Percentiles rank a stretch among this genome's conserved stretches.
phyloP scores from a whole-genome alignment of 1,140 invertebrate species.

The Apis laboriosa region DNA sequence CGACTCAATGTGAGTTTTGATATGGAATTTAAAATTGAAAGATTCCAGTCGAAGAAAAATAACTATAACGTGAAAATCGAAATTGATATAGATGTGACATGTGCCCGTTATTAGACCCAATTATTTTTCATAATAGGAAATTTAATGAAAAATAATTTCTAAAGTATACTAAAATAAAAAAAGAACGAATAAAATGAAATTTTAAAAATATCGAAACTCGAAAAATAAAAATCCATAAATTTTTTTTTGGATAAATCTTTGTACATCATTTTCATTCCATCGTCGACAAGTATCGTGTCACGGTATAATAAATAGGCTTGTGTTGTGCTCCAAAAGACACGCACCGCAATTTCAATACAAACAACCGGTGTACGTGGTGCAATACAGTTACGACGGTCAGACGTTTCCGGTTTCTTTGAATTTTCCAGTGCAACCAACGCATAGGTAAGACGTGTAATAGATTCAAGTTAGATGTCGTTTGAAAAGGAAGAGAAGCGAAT shows the following conservation, averaged over 20 bases:
- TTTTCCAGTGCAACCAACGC: conserved; percentile 14
- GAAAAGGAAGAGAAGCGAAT: neutral
- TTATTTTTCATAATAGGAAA: no score
- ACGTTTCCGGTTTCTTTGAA: conserved; percentile 62
- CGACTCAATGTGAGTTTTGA: no score
- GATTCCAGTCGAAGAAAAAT: no score
- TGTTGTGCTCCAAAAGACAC: conserved; percentile 59
- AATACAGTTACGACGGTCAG: conserved; percentile 61
- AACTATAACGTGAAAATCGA: no score
- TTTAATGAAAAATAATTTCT: no score
- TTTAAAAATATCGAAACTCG: no score
- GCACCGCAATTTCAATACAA: conserved; percentile 60
- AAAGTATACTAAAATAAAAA: no score
- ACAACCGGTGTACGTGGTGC: conserved; percentile 38
- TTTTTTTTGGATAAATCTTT: no score
- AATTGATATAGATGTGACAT: no score
- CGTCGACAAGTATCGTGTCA: conserved; percentile 27
- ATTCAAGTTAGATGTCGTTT: neutral
- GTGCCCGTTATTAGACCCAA: no score
- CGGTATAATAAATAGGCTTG: conserved; percentile 54
- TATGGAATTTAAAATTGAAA: no score
- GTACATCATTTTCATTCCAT: neutral
- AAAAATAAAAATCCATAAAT: neutral
- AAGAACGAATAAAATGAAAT: no score
- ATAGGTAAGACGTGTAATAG: conserved; percentile 22